Evolutionary conservation across 2,888 invertebrate species (phyloP), one percentile per base, ranked within the genome.

Genomic region (Stictocephala bisonia): DNA sequence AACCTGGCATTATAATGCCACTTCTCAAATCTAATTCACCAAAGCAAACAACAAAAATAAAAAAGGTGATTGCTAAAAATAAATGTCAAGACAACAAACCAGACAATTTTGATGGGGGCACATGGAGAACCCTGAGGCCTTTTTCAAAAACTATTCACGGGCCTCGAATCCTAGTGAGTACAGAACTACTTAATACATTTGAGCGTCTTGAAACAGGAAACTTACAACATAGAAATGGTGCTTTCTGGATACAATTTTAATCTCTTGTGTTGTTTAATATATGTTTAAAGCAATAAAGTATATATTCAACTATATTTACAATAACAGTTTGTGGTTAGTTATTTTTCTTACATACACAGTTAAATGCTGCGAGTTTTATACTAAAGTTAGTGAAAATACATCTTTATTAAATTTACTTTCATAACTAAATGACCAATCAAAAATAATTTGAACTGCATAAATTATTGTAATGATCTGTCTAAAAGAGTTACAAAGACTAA

Each of bases 121-220:
- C 27, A 11, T 31, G 31, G 27, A 27, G 18, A 18, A 27, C 31
- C 18, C 56, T 31, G n/a, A 31, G 31, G 26, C 27, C 18, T 15
- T 56, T 56, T 31, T 56, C 56, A 3, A 56, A 31, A 31, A 56
- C 29, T 31, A 31, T 56, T 29, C 56, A 56, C 20, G 56, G 56
- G 20, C 24, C 27, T 56, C 24, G 31, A 56, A 31, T 56, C 4
- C 29, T 31, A 56, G 26, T 56, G 20, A 29, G 31, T 31, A 31
- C 27, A 18, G 31, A 15, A 1, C 31, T 56, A 18, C n/a, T 31
- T 31, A 31, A 31, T 29, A 26, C 24, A 3, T 26, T 26, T 9
- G n/a, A 9, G n/a, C n/a, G n/a, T 15, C 9, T 15, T 13, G 15
- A 15, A 3, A 11, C 27, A 31, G 18, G 18, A 18, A 20, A n/a